Evolutionary conservation across 2,888 invertebrate species (phyloP), one percentile per base, ranked within the genome.

Genomic region (Anorthoa munda): DNA sequence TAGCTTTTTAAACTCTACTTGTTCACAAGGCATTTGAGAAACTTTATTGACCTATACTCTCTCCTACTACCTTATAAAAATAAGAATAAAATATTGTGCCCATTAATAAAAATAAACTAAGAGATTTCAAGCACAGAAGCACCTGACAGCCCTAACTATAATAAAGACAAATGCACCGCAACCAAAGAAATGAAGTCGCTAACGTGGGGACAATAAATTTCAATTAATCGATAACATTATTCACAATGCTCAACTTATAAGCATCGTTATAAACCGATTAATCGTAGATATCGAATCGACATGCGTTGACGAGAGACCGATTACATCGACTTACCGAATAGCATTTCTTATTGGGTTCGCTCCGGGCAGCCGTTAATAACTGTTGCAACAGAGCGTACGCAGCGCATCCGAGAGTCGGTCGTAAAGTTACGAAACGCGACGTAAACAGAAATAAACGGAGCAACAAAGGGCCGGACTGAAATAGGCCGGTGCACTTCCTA

Each of bases 391-490:
- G 90, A 86, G 86, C 88, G 88, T 84, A 90, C 91, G 92, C 92
- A 86, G 91, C 94, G 94, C 95, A 93, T 93, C 93, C 88, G 89
- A 90, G 86, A 86, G 87, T 85, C 88, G 90, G 88, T 93, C 94
- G 94, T 94, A 94, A 95, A 95, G 90, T 95, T 95, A 95, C 95
- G 95, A 95, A 96, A 95, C 94, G 88, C 91, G 93, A 93, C 93
- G 92, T 93, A 94, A 94, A 95, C 94, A 94, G 94, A 95, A 95
- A 95, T 94, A 95, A 92, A 93, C 93, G 82, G 86, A 90, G 92
- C 94, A 94, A 95, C 95, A 95, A 95, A 95, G 95, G 94, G 94
- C 93, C 89, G 84, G 79, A 77, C 91, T 89, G 90, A 95, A 95
- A 95, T 94, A 94, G 95, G 92, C 86, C 93, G 90, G 87, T 85